Conservation (phyloP, 2,113 vertebrate species). For the Hirundichthys speculiger region DNA sequence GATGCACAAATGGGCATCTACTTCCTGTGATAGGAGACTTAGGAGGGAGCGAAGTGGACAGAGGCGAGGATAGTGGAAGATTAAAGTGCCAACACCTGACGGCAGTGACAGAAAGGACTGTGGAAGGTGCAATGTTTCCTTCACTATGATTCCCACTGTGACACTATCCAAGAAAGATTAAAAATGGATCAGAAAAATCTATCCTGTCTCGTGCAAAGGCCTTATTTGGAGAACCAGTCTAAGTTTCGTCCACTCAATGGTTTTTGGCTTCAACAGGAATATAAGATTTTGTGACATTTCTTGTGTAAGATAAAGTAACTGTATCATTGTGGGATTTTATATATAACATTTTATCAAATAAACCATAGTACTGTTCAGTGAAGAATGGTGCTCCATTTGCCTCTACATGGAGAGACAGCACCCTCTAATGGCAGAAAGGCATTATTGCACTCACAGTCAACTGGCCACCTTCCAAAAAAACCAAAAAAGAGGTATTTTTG, state of each 20-base stretch:
- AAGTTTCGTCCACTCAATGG: not conserved
- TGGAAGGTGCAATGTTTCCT: not conserved
- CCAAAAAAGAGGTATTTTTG: constrained; percentile 33
- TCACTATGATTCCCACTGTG: constrained; percentile 1
- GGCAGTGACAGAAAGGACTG: not conserved
- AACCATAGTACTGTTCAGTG: not conserved
- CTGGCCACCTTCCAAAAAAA: constrained; percentile 46
- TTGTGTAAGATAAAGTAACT: constrained; percentile 27
- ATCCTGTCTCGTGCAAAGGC: not conserved
- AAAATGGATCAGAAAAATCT: constrained; percentile 4
- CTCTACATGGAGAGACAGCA: constrained; percentile 36
- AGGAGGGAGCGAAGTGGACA: constrained; percentile 15
- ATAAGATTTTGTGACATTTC: not conserved
- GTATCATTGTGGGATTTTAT: constrained; percentile 6
- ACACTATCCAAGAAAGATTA: constrained; percentile 8
- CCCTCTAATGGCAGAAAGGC: constrained; percentile 58
- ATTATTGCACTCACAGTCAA: constrained; percentile 36
- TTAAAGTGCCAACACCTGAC: constrained; percentile 6
- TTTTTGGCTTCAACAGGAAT: constrained; percentile 20
- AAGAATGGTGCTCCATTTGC: constrained; percentile 23
- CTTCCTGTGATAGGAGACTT: constrained; percentile 29
- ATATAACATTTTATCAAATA: not conserved
- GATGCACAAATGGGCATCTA: constrained; percentile 54
- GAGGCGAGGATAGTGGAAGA: constrained; percentile 13
- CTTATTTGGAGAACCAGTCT: not conserved